A percentile compares a stretch with the other conserved stretches of the same genome.
Evolutionary conservation across 2,113 vertebrate genomes (phyloP).

Genomic region (human (Homo sapiens)): DNA sequence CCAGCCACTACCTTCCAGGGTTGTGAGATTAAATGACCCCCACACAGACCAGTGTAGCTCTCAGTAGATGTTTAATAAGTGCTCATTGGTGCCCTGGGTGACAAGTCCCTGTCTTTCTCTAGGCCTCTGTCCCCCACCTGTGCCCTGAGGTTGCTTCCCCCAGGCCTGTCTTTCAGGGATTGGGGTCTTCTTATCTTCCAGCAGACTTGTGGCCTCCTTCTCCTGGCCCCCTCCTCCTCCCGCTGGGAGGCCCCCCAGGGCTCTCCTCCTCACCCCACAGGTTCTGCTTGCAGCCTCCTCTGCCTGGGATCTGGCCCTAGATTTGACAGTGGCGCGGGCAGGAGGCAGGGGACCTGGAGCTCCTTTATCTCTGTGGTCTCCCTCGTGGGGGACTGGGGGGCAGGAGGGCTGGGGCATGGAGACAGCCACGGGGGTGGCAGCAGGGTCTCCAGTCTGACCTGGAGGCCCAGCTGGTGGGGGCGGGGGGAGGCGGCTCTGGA

Average conservation of each 20-base stretch:
- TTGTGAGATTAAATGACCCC: no score
- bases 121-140: neutral
- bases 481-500: neutral
- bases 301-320: neutral
- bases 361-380: neutral
- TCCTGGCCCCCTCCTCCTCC: neutral
- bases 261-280: neutral
- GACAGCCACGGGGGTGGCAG: neutral
- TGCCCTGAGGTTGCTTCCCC: neutral
- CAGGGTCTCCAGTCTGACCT: neutral
- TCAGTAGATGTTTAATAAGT: neutral
- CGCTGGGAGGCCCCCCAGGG: rapidly evolving
- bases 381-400: neutral
- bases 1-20: neutral
- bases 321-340: neutral
- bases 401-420: no score
- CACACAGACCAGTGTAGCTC: rapidly evolving
- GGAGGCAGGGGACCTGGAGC: neutral
- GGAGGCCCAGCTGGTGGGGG: neutral
- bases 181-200: neutral
- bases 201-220: neutral
- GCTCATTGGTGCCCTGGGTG: neutral
- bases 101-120: neutral
- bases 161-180: neutral
- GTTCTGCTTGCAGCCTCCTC: neutral